phyloP scores from a whole-genome alignment of 2,113 vertebrate genomes.

The Dinomys branickii region DNA sequence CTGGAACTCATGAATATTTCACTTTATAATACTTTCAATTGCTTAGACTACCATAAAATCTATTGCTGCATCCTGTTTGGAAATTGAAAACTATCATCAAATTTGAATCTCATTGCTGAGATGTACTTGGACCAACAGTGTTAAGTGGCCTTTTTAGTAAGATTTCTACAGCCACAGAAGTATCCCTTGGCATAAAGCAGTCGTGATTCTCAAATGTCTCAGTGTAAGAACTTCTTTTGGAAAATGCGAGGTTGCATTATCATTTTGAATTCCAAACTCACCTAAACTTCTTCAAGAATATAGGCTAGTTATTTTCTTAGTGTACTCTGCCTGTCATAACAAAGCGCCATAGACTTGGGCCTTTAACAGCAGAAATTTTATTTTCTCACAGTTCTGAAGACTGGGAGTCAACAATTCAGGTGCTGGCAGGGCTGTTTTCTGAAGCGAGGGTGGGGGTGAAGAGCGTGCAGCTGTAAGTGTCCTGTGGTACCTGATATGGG shows the following conservation, averaged over 20 bases:
- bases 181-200: neutral
- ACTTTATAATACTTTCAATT: neutral
- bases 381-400: neutral
- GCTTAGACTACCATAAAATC: neutral
- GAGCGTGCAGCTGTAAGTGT: neutral
- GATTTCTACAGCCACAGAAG: neutral
- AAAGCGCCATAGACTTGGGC: neutral
- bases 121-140: neutral
- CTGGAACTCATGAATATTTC: neutral
- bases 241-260: neutral
- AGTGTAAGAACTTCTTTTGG: constrained; percentile 27
- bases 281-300: neutral
- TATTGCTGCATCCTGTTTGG: neutral
- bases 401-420: neutral
- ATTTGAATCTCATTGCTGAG: neutral
- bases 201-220: neutral
- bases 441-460: accelerated
- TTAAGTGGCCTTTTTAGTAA: constrained; percentile 13
- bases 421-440: neutral
- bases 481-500: neutral
- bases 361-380: neutral
- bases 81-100: constrained; percentile 32
- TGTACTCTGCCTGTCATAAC: neutral
- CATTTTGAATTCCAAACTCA: neutral
- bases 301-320: neutral